A percentile compares a stretch with the other conserved stretches of the same genome.
Conservation (phyloP, 2,113 vertebrate genomes). For the Budorcas taxicolor region DNA sequence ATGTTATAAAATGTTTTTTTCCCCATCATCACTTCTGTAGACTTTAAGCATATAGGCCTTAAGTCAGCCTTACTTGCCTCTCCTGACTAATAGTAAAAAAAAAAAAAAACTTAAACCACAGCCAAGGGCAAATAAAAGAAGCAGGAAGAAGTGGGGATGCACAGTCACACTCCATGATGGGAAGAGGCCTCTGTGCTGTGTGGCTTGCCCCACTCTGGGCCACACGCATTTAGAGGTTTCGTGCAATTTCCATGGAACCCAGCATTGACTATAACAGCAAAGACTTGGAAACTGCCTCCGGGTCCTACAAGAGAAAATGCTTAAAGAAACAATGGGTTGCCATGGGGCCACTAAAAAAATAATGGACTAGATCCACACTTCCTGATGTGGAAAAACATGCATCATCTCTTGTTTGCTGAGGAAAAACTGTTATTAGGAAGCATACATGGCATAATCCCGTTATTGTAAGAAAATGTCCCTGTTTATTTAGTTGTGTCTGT, state of each 20-base stretch:
- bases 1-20: neutral
- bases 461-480: neutral
- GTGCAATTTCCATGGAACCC: neutral
- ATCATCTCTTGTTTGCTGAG: neutral
- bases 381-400: neutral
- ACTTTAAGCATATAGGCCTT: neutral
- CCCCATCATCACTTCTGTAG: neutral
- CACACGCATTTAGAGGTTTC: neutral
- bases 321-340: neutral
- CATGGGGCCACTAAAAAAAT: neutral
- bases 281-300: neutral
- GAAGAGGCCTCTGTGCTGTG: neutral
- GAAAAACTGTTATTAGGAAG: neutral
- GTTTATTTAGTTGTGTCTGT: neutral
- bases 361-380: neutral
- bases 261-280: fast-evolving
- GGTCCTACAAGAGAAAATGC: neutral
- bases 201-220: neutral
- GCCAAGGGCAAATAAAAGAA: neutral
- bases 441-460: neutral
- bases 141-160: neutral
- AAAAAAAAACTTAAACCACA: neutral
- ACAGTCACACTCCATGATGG: neutral
- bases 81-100: neutral
- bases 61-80: neutral